Conservation (phyloP, 2,888 invertebrate genomes). For the Balanococcus diminutus region DNA sequence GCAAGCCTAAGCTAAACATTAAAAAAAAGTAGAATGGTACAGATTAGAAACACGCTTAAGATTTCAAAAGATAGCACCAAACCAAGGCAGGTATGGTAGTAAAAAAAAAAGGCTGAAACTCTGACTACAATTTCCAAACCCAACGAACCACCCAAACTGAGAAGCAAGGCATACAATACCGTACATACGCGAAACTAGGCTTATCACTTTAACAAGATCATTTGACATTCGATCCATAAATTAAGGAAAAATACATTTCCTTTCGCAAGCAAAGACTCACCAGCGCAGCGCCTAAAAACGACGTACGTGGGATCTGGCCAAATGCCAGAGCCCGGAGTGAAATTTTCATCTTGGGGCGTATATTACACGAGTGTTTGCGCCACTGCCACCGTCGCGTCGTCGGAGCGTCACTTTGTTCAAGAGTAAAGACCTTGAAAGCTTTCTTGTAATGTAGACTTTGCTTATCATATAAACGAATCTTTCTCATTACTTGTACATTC, state of each 20-base stretch:
- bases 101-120: too few relatives aligned
- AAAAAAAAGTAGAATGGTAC: too few relatives aligned
- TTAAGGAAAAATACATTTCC: conserved; percentile 24
- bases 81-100: background rate
- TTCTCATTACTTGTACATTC: conserved; percentile 24
- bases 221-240: conserved; percentile 26
- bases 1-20: too few relatives aligned
- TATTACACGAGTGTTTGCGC: background rate
- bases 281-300: background rate
- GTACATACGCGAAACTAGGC: background rate
- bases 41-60: too few relatives aligned
- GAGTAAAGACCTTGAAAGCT: conserved; percentile 19
- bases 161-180: background rate
- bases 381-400: background rate
- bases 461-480: conserved; percentile 8
- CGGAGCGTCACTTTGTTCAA: too few relatives aligned
- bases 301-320: background rate
- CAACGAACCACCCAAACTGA: background rate
- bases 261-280: background rate
- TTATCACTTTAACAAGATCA: conserved; percentile 31
- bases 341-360: conserved; percentile 12
- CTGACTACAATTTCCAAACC: too few relatives aligned
- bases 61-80: too few relatives aligned
- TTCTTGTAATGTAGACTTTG: background rate
- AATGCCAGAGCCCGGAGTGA: background rate